Percentiles rank a stretch among this genome's conserved stretches.
phyloP scores from a whole-genome alignment of 2,797 vertebrate species.

The Eremophila alpestris region DNA sequence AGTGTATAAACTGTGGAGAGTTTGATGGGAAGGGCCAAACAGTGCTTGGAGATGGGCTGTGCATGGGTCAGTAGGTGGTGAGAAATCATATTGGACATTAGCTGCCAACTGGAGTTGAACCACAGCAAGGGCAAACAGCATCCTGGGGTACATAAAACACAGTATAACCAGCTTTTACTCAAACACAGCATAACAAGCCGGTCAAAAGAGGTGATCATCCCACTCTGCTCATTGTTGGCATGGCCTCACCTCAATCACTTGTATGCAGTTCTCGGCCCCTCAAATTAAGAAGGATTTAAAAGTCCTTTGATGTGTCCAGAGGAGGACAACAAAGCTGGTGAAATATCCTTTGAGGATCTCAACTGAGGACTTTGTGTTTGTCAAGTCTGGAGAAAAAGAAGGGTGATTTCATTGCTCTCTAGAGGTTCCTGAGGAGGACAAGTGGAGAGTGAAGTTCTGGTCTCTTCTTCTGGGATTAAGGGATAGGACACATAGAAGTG shows the following conservation, averaged over 20 bases:
- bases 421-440: neutral
- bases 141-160: neutral
- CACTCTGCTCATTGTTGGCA: accelerated
- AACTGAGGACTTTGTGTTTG: neutral
- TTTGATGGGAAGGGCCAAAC: neutral
- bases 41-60: neutral
- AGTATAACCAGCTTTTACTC: neutral
- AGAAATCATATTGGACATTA: neutral
- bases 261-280: neutral
- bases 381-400: neutral
- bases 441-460: neutral
- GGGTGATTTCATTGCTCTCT: neutral
- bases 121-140: accelerated
- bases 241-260: accelerated
- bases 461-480: neutral
- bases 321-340: neutral
- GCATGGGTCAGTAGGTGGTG: neutral
- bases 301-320: neutral
- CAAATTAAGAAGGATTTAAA: neutral
- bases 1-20: neutral
- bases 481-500: neutral
- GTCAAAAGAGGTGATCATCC: neutral
- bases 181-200: neutral
- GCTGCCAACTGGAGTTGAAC: neutral
- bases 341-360: neutral